Percentiles rank a stretch among this genome's conserved stretches.
Conservation (phyloP, 2,888 invertebrate genomes). For the Tipula lateralis region DNA sequence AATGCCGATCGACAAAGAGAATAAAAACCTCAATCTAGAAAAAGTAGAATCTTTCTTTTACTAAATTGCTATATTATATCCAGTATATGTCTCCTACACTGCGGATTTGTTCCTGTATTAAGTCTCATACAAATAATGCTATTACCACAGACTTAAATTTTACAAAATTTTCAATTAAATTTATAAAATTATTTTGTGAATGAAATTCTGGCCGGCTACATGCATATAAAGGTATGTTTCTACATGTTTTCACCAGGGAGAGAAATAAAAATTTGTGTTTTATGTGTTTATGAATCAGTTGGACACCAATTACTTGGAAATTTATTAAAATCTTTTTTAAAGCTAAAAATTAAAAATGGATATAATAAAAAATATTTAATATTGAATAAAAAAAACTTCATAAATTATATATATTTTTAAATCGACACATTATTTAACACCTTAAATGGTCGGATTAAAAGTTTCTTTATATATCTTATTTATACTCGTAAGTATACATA, state of each 20-base stretch:
- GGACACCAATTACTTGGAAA: conserved; percentile 19
- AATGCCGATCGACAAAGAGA: no score
- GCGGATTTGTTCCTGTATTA: no score
- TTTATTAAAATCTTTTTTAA: conserved; percentile 11
- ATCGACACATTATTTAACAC: conserved; percentile 24
- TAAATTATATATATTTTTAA: conserved; percentile 14
- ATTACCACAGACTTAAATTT: background rate
- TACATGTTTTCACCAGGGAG: background rate
- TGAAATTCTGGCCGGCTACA: background rate
- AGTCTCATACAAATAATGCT: no score
- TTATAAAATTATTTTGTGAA: background rate
- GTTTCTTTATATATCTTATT: background rate
- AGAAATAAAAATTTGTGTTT: background rate
- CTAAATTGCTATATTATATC: no score
- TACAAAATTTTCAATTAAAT: background rate
- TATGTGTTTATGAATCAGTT: conserved; percentile 24
- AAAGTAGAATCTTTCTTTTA: no score
- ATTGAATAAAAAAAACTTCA: background rate
- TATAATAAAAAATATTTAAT: conserved; percentile 19
- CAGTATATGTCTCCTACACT: no score
- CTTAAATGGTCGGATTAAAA: background rate
- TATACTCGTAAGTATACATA: background rate
- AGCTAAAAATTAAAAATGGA: background rate
- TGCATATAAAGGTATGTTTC: no score
- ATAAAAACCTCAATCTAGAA: no score